Conservation (phyloP, 2,113 vertebrate genomes). For the Actinemys pallida region DNA sequence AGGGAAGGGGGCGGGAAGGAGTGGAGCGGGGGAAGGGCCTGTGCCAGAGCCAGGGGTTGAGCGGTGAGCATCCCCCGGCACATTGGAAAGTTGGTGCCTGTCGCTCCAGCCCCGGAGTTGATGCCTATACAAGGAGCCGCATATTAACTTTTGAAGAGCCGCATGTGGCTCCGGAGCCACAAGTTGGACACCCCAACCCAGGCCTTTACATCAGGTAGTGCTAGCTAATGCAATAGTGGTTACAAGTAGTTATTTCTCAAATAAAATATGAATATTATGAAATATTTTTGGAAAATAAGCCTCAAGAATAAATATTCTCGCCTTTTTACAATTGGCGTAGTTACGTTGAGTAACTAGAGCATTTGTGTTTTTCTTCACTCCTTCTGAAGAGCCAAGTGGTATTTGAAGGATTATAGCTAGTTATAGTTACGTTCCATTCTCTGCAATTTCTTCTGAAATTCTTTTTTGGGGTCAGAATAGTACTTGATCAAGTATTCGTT, state of each 20-base stretch:
- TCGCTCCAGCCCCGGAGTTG: no score
- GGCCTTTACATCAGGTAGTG: not conserved
- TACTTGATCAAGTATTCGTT: not conserved
- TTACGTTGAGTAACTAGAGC: not conserved
- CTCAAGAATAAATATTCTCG: not conserved
- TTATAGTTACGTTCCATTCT: not conserved
- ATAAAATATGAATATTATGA: not conserved
- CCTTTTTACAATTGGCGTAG: not conserved
- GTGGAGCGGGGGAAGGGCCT: no score
- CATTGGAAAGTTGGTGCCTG: no score
- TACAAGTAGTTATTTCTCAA: not conserved
- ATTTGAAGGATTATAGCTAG: not conserved
- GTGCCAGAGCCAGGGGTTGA: no score
- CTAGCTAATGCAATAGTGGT: not conserved
- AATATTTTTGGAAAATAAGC: not conserved
- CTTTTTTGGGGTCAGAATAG: not conserved
- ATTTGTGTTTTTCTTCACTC: not conserved
- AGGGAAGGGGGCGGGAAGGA: no score
- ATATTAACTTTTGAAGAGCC: no score
- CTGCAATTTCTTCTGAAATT: not conserved
- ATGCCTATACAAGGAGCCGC: no score
- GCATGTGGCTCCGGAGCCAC: no score
- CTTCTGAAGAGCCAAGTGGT: not conserved
- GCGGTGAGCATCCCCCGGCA: no score
- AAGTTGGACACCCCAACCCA: no score